Evolutionary conservation across 2,797 vertebrate genomes (phyloP).

Genomic region (Danio choprae): DNA sequence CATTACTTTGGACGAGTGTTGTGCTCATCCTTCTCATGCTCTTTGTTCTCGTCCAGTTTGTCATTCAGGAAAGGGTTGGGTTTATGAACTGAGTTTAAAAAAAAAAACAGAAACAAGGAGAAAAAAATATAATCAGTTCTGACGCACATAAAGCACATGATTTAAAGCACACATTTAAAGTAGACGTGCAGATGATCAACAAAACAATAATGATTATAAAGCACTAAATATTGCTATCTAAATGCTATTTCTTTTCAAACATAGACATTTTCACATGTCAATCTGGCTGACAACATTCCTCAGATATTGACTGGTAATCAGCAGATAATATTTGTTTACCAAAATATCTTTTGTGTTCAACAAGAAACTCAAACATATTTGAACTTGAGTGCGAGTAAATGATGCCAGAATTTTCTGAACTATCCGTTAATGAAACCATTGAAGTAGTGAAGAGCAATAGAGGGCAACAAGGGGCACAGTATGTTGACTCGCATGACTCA

Average conservation of each 20-base stretch:
- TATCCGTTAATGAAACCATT: too few relatives aligned
- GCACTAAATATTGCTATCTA: too few relatives aligned
- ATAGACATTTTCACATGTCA: too few relatives aligned
- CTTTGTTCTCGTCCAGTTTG: constrained; percentile 30
- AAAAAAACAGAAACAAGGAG: not conserved
- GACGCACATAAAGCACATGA: not conserved
- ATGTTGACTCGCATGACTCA: constrained; percentile 18
- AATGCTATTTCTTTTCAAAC: too few relatives aligned
- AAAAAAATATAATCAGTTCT: not conserved
- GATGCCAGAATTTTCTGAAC: too few relatives aligned
- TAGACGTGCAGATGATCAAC: not conserved
- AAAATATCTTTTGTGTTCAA: too few relatives aligned
- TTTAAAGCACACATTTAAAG: not conserved
- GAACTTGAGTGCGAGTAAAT: too few relatives aligned
- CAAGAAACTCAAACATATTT: too few relatives aligned
- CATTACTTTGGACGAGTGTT: constrained; percentile 45
- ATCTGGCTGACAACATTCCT: too few relatives aligned
- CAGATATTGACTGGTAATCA: too few relatives aligned
- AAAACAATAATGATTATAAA: too few relatives aligned
- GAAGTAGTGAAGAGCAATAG: not conserved
- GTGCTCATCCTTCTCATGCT: constrained; percentile 30
- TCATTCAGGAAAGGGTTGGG: constrained; percentile 44
- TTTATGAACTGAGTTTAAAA: constrained; percentile 40
- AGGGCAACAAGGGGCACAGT: not conserved
- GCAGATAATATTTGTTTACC: too few relatives aligned